Evolutionary conservation across 92 coral and sea anemone genomes (phyloP).

Genomic region (Epizoanthus rinbou): DNA sequence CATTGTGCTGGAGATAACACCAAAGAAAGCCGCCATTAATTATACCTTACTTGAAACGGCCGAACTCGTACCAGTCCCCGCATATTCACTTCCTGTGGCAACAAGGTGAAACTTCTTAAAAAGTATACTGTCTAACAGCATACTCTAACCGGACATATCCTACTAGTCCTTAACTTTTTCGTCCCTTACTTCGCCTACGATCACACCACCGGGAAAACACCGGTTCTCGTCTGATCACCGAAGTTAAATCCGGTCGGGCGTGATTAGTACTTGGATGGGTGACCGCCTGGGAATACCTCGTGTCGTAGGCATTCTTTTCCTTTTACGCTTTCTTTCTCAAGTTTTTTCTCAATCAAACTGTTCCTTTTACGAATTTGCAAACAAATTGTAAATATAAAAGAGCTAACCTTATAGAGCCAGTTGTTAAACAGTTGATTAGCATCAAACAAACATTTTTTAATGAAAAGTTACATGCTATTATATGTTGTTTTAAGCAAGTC

Average conservation of each 20-base stretch:
- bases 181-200: constrained; percentile 20
- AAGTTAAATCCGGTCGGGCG: no score
- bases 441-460: constrained; percentile 12
- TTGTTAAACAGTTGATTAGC: constrained; percentile 14
- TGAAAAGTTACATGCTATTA: constrained; percentile 14
- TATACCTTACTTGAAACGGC: constrained; percentile 14
- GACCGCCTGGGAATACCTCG: no score
- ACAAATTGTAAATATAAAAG: constrained; percentile 12
- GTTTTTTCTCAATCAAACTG: constrained; percentile 14
- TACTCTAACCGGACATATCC: constrained; percentile 18
- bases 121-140: constrained; percentile 20
- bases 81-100: constrained; percentile 31
- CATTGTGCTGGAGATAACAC: constrained; percentile 28
- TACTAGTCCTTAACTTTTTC: constrained; percentile 26
- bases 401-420: constrained; percentile 17
- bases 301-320: no score
- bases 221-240: no score
- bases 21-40: constrained; percentile 26
- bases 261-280: no score
- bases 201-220: no score
- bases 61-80: constrained; percentile 31
- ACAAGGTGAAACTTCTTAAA: constrained; percentile 9
- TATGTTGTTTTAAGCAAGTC: constrained; percentile 14
- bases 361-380: constrained; percentile 14
- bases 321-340: constrained; percentile 14